Evolutionary conservation across 2,113 vertebrate species (phyloP).

Genomic region (Etheostoma cragini): DNA sequence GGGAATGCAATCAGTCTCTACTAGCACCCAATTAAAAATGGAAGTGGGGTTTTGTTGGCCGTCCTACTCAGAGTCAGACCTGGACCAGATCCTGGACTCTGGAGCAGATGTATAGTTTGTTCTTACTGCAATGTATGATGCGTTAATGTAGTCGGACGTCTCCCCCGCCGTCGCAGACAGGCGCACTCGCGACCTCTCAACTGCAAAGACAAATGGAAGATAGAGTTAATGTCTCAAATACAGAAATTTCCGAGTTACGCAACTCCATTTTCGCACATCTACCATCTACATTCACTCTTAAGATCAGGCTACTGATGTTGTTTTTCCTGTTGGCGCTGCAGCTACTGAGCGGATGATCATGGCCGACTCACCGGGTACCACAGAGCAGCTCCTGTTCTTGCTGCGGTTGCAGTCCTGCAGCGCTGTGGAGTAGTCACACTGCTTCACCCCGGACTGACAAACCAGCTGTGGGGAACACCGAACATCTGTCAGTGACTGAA

Average conservation of each 20-base stretch:
- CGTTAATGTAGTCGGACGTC: slow-evolving; percentile 93
- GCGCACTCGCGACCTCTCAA: slow-evolving; percentile 90
- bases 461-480: slow-evolving; percentile 85
- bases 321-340: not conserved
- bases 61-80: not conserved
- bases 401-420: slow-evolving; percentile 89
- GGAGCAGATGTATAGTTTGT: not conserved
- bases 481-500: not conserved
- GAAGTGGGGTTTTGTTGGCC: too few species aligned
- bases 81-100: not conserved
- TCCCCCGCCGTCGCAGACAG: slow-evolving; percentile 87
- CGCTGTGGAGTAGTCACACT: slow-evolving; percentile 87
- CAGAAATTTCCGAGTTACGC: not conserved
- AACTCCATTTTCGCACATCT: too few species aligned
- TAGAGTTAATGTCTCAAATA: not conserved
- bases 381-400: slow-evolving; percentile 90
- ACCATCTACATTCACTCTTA: too few species aligned
- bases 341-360: not conserved
- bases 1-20: too few species aligned
- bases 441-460: slow-evolving; percentile 86
- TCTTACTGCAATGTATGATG: slow-evolving; percentile 92
- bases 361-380: slow-evolving; percentile 89
- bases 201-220: slow-evolving; percentile 72
- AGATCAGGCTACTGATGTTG: not conserved
- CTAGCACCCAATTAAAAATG: too few species aligned